These are phyloP conservation scores for Tenualosa thibaudeaui DNA, from an alignment of 2,797 vertebrate species.

Conservation along the genomic window DNA sequence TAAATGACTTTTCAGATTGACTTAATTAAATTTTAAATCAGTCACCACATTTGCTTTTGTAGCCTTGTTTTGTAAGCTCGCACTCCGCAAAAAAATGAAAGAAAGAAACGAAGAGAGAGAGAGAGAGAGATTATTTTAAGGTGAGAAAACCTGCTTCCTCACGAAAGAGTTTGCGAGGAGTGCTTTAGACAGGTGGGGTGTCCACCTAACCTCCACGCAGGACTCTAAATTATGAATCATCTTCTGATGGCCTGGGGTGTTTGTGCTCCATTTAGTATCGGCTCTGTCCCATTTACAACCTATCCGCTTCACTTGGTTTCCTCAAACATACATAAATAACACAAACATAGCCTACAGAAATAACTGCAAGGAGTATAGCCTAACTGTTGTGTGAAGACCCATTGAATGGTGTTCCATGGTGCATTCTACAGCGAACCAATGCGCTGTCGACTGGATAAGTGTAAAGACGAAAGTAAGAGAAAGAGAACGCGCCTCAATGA, in stretches of 20 bases:
- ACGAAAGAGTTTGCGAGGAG: background rate
- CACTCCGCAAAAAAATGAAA: too few relatives aligned
- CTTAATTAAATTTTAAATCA: too few relatives aligned
- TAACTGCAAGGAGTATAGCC: background rate
- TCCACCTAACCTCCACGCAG: slow-evolving; percentile 13
- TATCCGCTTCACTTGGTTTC: background rate
- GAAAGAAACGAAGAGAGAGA: too few relatives aligned
- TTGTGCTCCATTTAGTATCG: slow-evolving; percentile 15
- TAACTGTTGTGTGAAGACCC: background rate
- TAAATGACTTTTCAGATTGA: too few relatives aligned
- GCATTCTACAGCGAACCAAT: too few relatives aligned
- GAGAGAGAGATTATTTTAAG: too few relatives aligned
- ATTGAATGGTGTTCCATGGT: background rate
- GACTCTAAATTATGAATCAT: slow-evolving; percentile 18
- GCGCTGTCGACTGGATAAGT: background rate
- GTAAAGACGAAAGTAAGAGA: background rate
- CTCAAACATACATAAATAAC: slow-evolving; percentile 12
- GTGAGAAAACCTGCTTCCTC: too few relatives aligned
- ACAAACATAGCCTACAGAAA: background rate
- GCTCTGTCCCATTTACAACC: slow-evolving; percentile 6
- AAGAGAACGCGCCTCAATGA: background rate
- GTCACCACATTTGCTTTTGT: too few relatives aligned
- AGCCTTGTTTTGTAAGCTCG: too few relatives aligned
- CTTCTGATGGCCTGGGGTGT: background rate
- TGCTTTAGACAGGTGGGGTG: slow-evolving; percentile 3